These are phyloP conservation scores for Hippocampus guttulatus DNA, from an alignment of 2,113 vertebrate species.

Conservation along the genomic window DNA sequence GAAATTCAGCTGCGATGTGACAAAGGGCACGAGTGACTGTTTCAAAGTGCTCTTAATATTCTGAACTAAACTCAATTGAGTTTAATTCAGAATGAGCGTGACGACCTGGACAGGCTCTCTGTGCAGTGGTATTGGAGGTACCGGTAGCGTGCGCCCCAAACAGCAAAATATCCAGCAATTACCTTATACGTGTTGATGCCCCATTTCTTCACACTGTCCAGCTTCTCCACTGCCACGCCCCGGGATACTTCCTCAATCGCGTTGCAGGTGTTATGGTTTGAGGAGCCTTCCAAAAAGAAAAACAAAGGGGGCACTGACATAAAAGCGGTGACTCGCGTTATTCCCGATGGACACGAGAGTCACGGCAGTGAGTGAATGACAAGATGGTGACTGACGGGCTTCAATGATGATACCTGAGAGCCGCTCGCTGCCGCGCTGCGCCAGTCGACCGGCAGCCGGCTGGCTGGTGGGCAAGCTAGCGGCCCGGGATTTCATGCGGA, in stretches of 20 bases:
- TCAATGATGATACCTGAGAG: constrained; percentile 62
- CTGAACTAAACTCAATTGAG: too few species aligned
- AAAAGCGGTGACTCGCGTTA: background rate
- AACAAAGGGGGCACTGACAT: background rate
- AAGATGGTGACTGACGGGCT: constrained; percentile 20
- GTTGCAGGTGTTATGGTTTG: constrained; percentile 75
- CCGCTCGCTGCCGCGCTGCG: constrained; percentile 56
- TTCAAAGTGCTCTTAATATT: too few species aligned
- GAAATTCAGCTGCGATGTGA: too few species aligned
- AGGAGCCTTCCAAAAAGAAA: constrained; percentile 67
- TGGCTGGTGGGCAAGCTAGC: constrained; percentile 66
- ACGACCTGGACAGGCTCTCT: too few species aligned
- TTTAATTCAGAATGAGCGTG: too few species aligned
- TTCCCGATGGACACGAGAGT: background rate
- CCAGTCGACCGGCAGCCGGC: constrained; percentile 72
- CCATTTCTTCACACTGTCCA: constrained; percentile 96
- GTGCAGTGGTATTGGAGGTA: too few species aligned
- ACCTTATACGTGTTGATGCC: constrained; percentile 98
- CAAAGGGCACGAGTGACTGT: too few species aligned
- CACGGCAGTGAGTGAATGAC: constrained; percentile 12
- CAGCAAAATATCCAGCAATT: background rate
- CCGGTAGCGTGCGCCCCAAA: background rate
- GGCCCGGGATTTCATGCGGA: constrained; percentile 74
- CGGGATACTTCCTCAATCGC: constrained; percentile 80
- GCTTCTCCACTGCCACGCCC: constrained; percentile 91